Base-by-base conservation (phyloP, 2,888 invertebrate genomes). In the Amphipoea oculea region DNA sequence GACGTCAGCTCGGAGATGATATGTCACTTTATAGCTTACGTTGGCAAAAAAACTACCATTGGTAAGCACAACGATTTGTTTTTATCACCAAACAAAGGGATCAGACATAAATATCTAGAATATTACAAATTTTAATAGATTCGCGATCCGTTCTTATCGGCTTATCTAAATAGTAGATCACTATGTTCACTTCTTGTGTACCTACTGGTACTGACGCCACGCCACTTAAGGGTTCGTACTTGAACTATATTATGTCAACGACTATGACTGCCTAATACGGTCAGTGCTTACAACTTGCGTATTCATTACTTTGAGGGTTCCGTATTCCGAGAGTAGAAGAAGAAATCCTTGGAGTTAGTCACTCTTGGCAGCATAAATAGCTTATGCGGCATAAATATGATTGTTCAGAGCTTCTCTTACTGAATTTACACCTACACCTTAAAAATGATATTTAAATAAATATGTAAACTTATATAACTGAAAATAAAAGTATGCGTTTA, bases 91-190 rank as follows among this genome's bases (percentile, higher is more conserved):
- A 62, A 78, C 48, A 60, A 78, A 51, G 23, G 11, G 20, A 78
- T 51, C 66, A 17, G 29, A n/a, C 6, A 68, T 67, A 69, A 73
- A 76, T 48, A 63, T 65, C 48, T 68, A 23, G 40, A 60, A 69
- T 65, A 42, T 69, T 51, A 65, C 45, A 66, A 75, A 82, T 42
- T 42, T 42, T 42, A 42, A 42, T 76, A 45, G 57, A 57, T 65
- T 65, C 66, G 17, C 67, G 23, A 76, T 76, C 17, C 14, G 42
- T 45, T 78, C 36, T 69, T 85, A 77, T 77, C 66, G 66, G 72
- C 66, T 67, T 79, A 88, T 88, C 83, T 79, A 68, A 84, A 76
- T 79, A 62, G 77, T 69, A 45, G 72, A 88, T 88, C 79, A 23
- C 20, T 67, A n/a, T 51, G 62, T 6, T 9, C 69, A 48, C 20